Conservation (phyloP, 1,140 invertebrate genomes). For the Aphaenogaster ashmeadi region DNA sequence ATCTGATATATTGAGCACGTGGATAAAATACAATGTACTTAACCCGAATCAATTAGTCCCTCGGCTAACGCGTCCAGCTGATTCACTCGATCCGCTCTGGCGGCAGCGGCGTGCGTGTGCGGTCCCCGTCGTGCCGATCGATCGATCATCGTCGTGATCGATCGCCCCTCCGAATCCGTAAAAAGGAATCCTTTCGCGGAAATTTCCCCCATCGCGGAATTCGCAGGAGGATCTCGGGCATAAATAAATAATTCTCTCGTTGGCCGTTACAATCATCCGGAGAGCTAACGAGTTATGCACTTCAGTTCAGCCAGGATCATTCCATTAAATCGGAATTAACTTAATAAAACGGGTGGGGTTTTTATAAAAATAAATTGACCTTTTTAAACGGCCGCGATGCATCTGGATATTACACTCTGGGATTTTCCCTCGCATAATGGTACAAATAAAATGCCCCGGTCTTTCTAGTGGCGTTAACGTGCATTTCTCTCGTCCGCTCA, state of each 20-base stretch:
- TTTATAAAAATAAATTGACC: slow-evolving; percentile 35
- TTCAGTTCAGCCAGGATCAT: background rate
- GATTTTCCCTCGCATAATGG: background rate
- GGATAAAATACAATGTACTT: slow-evolving; percentile 62
- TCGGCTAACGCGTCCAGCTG: slow-evolving; percentile 17
- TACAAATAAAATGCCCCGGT: background rate
- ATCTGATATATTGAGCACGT: slow-evolving; percentile 56
- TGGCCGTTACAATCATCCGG: background rate
- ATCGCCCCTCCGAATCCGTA: background rate
- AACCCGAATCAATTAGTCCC: slow-evolving; percentile 56
- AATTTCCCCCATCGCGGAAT: background rate
- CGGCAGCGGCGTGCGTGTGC: background rate
- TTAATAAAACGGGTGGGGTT: background rate
- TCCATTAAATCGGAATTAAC: slow-evolving; percentile 13
- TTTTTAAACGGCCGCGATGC: background rate
- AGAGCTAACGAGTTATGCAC: background rate
- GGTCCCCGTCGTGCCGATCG: background rate
- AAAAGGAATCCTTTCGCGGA: background rate
- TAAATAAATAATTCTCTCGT: background rate
- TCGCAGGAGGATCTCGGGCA: background rate
- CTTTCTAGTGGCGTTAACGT: background rate
- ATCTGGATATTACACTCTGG: background rate
- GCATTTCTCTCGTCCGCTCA: background rate
- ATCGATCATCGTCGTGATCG: slow-evolving; percentile 14
- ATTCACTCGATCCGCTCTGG: slow-evolving; percentile 13